A percentile compares a stretch with the other conserved stretches of the same genome.
phyloP scores from a whole-genome alignment of 2,113 vertebrate genomes.

The Cyphomyrus plagiostoma region DNA sequence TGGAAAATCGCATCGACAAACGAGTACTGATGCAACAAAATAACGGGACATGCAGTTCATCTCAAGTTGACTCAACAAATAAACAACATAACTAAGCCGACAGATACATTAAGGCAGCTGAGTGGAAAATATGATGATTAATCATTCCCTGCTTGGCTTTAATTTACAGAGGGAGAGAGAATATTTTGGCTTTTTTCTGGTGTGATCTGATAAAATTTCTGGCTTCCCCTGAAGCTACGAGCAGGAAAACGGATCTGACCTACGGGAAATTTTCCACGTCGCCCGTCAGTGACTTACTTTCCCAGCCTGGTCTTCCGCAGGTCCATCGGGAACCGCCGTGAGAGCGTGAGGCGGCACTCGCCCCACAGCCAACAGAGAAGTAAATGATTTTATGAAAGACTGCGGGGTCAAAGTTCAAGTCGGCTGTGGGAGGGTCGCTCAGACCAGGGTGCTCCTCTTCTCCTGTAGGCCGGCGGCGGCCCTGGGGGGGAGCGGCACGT shows the following conservation, averaged over 20 bases:
- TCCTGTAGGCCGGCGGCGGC: constrained; percentile 54
- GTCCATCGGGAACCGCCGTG: constrained; percentile 39
- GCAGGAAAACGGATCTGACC: background rate
- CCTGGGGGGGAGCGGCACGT: constrained; percentile 63
- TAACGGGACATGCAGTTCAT: background rate
- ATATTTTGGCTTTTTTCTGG: background rate
- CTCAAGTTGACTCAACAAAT: background rate
- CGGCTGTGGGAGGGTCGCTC: constrained; percentile 20
- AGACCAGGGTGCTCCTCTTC: constrained; percentile 88
- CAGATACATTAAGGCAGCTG: background rate
- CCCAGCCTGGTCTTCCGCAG: constrained; percentile 29
- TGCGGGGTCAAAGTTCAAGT: constrained; percentile 17
- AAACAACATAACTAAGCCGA: background rate
- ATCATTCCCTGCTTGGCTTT: background rate
- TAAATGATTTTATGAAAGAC: constrained; percentile 26
- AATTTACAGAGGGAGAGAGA: background rate
- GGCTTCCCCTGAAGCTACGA: background rate
- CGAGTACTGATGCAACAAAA: background rate
- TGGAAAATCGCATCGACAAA: background rate
- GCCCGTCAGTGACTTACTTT: constrained; percentile 40
- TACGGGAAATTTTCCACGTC: background rate
- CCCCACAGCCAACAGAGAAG: background rate
- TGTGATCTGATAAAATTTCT: background rate
- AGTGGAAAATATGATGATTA: background rate
- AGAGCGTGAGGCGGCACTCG: background rate